Evolutionary conservation across 2,113 vertebrate species (phyloP).

Genomic region (Epinephelus moara): DNA sequence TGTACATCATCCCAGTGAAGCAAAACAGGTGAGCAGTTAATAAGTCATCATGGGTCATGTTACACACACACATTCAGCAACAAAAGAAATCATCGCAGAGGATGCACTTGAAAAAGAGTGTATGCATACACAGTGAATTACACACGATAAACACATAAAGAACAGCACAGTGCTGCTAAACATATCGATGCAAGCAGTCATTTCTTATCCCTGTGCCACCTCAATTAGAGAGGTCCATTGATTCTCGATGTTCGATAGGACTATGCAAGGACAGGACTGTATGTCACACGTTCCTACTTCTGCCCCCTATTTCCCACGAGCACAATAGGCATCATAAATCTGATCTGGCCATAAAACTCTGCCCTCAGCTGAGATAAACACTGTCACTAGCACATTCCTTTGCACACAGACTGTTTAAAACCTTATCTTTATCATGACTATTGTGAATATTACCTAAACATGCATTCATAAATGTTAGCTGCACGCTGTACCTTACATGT

Average conservation of each 20-base stretch:
- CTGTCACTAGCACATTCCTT: constrained; percentile 1
- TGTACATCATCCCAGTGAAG: constrained; percentile 33
- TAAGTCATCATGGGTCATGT: constrained; percentile 6
- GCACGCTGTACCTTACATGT: background rate
- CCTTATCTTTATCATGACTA: constrained; percentile 10
- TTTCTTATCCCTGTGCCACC: background rate
- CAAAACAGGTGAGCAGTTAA: background rate
- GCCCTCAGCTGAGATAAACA: constrained; percentile 13
- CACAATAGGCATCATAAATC: constrained; percentile 56
- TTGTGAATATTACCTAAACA: background rate
- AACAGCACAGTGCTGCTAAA: constrained; percentile 11
- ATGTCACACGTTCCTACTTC: constrained; percentile 52
- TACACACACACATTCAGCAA: background rate
- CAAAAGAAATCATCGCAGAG: background rate
- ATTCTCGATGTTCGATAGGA: constrained; percentile 24
- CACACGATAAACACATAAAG: background rate
- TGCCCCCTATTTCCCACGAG: constrained; percentile 54
- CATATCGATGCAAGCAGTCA: constrained; percentile 16
- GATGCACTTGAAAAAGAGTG: background rate
- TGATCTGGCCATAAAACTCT: constrained; percentile 48
- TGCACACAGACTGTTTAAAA: constrained; percentile 22
- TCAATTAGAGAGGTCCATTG: constrained; percentile 41
- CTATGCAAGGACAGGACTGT: constrained; percentile 35
- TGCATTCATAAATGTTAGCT: background rate
- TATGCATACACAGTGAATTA: background rate